These are phyloP conservation scores for Drosophila santomea DNA, from an alignment of 1,140 invertebrate species.

Conservation along the genomic window DNA sequence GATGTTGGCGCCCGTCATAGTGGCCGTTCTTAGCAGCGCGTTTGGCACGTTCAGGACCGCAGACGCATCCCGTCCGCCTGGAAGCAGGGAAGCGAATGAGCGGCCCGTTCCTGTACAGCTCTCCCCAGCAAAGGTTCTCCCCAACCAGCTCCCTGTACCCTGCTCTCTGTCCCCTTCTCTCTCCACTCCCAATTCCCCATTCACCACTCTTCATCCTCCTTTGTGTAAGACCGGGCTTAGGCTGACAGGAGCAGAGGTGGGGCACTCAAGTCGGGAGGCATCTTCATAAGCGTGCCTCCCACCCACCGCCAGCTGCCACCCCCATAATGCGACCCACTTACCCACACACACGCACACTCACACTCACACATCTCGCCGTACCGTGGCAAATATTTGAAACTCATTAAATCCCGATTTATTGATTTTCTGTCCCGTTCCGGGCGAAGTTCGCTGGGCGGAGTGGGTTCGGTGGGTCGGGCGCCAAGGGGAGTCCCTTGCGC, in stretches of 20 bases:
- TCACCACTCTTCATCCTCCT: background rate
- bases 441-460: constrained; percentile 28
- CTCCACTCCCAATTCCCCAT: background rate
- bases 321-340: constrained; percentile 25
- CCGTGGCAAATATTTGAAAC: constrained; percentile 71
- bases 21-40: background rate
- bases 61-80: constrained; percentile 40
- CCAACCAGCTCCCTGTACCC: no score
- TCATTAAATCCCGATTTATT: constrained; percentile 77
- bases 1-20: constrained; percentile 84
- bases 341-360: background rate
- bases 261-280: constrained; percentile 27
- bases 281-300: constrained; percentile 28
- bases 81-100: constrained; percentile 27
- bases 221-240: constrained; percentile 28
- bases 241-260: constrained; percentile 6
- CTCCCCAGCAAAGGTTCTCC: constrained; percentile 1
- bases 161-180: background rate
- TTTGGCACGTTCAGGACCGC: constrained; percentile 5
- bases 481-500: background rate
- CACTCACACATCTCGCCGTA: background rate
- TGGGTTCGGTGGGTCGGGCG: background rate
- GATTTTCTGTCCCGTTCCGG: constrained; percentile 65
- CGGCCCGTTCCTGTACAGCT: constrained; percentile 1
- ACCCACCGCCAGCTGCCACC: constrained; percentile 10